Evolutionary conservation across 2,113 vertebrate genomes (phyloP).

Genomic region (Alligator sinensis): DNA sequence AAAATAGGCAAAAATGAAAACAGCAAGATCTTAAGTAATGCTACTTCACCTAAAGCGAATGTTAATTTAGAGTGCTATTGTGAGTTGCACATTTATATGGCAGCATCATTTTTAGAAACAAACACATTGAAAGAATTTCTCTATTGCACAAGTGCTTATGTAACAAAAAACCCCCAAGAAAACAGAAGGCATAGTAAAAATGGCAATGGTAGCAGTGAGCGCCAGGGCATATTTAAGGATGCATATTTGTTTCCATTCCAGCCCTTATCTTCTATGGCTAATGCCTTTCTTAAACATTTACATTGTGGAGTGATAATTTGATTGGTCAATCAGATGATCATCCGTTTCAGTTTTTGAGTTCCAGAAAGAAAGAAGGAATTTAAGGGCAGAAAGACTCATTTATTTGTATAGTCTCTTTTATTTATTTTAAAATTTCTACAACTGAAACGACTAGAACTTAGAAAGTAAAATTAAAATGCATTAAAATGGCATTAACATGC

Average conservation of each 20-base stretch:
- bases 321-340: neutral
- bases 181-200: neutral
- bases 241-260: neutral
- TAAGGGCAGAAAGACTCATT: neutral
- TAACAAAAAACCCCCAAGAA: neutral
- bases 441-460: neutral
- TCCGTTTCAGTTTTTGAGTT: neutral
- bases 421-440: neutral
- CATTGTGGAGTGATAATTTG: neutral
- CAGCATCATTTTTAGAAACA: neutral
- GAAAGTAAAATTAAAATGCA: neutral
- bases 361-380: neutral
- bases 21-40: slow-evolving; percentile 17
- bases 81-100: neutral
- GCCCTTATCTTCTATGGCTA: neutral
- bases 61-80: neutral
- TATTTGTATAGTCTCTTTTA: neutral
- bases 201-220: neutral
- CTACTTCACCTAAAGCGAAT: slow-evolving; percentile 8
- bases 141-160: neutral
- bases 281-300: neutral
- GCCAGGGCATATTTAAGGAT: neutral
- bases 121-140: neutral
- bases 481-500: neutral
- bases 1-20: slow-evolving; percentile 31